These are phyloP conservation scores for Chironomus tentans DNA, from an alignment of 2,888 invertebrate genomes.

Conservation along the genomic window DNA sequence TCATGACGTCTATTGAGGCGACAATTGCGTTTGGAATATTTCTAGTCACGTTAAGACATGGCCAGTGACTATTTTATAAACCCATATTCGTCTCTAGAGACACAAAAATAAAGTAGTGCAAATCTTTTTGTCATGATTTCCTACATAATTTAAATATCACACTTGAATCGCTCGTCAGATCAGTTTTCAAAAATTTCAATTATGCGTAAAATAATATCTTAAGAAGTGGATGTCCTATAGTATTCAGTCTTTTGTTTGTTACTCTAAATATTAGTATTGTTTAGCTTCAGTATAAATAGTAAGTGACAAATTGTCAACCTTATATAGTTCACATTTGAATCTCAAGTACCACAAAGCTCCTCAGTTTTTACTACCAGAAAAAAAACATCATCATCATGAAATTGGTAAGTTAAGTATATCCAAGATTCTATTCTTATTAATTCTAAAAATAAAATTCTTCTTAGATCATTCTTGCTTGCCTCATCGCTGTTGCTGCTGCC, in stretches of 20 bases:
- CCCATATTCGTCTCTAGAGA: too few species aligned
- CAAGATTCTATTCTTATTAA: background rate
- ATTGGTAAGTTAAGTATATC: background rate
- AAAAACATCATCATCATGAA: background rate
- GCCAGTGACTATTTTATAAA: background rate
- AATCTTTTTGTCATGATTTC: conserved; percentile 15
- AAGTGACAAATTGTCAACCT: background rate
- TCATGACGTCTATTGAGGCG: background rate
- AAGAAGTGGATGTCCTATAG: too few species aligned
- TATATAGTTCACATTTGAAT: conserved; percentile 11
- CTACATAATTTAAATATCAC: background rate
- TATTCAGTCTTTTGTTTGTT: too few species aligned
- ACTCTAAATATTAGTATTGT: background rate
- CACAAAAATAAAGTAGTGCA: background rate
- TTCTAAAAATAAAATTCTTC: conserved; percentile 30
- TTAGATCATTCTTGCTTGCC: conserved; percentile 45
- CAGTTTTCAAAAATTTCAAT: conserved; percentile 12
- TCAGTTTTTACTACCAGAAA: background rate
- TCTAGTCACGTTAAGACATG: background rate
- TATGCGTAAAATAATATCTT: conserved; percentile 3
- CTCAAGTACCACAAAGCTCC: background rate
- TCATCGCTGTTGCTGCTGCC: conserved; percentile 48
- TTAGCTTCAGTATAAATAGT: conserved; percentile 16
- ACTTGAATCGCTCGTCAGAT: background rate
- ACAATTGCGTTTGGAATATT: background rate